Percentiles rank a stretch among this genome's conserved stretches.
These are phyloP conservation scores for Chymomyza fuscimana DNA, from an alignment of 2,888 invertebrate genomes.

Conservation along the genomic window DNA sequence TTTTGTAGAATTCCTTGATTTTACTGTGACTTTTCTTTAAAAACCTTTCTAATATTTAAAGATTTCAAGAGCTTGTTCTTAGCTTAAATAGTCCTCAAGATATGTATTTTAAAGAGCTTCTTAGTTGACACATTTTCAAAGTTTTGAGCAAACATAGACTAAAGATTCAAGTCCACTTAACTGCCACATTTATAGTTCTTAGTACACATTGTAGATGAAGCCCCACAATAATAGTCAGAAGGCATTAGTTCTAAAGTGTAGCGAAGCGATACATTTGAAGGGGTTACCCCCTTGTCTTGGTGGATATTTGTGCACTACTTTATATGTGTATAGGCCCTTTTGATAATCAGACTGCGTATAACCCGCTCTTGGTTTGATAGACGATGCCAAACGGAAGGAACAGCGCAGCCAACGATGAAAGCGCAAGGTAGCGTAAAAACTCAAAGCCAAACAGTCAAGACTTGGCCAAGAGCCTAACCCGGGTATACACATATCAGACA, in stretches of 20 bases:
- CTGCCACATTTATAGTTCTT: background rate
- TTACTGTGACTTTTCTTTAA: no score
- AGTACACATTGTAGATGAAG: background rate
- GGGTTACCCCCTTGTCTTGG: no score
- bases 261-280: background rate
- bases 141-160: background rate
- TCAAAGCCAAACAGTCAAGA: slow-evolving; percentile 36
- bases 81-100: no score
- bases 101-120: background rate
- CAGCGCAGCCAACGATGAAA: slow-evolving; percentile 16
- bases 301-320: background rate
- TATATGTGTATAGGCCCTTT: background rate
- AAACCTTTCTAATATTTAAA: no score
- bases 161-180: background rate
- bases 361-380: background rate
- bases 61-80: no score
- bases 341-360: slow-evolving; percentile 7
- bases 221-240: background rate
- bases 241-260: background rate
- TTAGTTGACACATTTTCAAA: background rate
- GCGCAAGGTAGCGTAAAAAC: slow-evolving; percentile 42
- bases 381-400: background rate
- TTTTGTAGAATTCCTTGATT: no score
- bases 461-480: background rate
- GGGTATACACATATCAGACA: background rate